Evolutionary conservation across 2,888 invertebrate species (phyloP).

Genomic region (Cryptus armator): DNA sequence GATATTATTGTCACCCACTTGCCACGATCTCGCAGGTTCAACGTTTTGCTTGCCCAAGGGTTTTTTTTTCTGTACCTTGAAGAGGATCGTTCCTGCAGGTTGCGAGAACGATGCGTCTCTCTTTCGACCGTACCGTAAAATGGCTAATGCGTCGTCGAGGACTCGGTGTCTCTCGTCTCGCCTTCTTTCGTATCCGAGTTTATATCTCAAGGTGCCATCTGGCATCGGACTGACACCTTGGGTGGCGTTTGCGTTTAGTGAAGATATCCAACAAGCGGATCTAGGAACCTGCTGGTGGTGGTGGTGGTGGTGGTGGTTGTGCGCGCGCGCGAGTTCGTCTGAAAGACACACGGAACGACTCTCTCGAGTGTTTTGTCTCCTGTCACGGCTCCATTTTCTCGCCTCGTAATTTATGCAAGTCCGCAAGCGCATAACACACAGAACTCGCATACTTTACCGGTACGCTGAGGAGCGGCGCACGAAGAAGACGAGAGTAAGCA

Average conservation of each 20-base stretch:
- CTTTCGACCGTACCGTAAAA: constrained; percentile 72
- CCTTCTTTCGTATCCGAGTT: constrained; percentile 36
- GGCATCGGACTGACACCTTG: constrained; percentile 81
- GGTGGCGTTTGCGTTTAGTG: constrained; percentile 78
- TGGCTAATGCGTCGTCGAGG: constrained; percentile 78
- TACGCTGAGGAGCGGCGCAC: constrained; percentile 19
- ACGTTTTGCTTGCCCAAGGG: constrained; percentile 61
- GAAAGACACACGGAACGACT: constrained; percentile 53
- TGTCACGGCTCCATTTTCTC: constrained; percentile 77
- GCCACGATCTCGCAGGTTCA: constrained; percentile 72
- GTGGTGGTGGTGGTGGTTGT: not conserved
- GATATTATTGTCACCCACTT: constrained; percentile 79
- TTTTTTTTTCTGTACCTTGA: constrained; percentile 56
- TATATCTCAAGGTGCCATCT: constrained; percentile 81
- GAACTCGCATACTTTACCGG: constrained; percentile 23
- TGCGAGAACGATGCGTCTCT: constrained; percentile 58
- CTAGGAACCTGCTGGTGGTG: constrained; percentile 52
- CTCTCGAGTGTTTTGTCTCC: constrained; percentile 77
- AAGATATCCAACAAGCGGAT: constrained; percentile 67
- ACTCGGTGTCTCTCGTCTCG: constrained; percentile 63
- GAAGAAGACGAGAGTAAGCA: constrained; percentile 35
- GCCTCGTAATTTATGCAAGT: constrained; percentile 73
- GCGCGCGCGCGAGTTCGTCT: constrained; percentile 9
- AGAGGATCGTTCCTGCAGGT: constrained; percentile 34
- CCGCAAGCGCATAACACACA: constrained; percentile 40